These are phyloP conservation scores for Pterostichus madidus DNA, from an alignment of 2,888 invertebrate species.

Conservation along the genomic window DNA sequence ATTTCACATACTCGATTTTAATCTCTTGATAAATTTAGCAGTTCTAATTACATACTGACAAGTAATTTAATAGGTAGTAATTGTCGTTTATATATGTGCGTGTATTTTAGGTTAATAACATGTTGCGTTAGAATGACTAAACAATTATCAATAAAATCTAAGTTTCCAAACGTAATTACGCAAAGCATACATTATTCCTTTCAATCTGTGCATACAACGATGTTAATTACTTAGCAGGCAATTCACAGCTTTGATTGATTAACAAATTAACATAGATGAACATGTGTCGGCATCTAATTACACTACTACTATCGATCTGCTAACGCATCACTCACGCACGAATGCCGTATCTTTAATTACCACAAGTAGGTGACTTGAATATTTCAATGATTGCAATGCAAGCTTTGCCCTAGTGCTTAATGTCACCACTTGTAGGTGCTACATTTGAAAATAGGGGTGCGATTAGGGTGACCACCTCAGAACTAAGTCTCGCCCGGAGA, in stretches of 20 bases:
- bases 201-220: slow-evolving; percentile 13
- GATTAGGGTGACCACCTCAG: too few relatives aligned
- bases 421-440: too few relatives aligned
- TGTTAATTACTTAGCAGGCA: slow-evolving; percentile 56
- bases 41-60: not conserved
- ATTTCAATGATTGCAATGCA: slow-evolving; percentile 12
- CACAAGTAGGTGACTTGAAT: slow-evolving; percentile 37
- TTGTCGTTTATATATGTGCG: not conserved
- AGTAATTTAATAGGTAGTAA: not conserved
- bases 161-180: slow-evolving; percentile 33
- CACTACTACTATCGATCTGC: slow-evolving; percentile 42
- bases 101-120: slow-evolving; percentile 26
- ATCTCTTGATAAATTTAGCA: slow-evolving; percentile 2
- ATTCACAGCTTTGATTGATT: slow-evolving; percentile 58
- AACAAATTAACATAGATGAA: slow-evolving; percentile 61
- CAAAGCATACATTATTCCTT: slow-evolving; percentile 56
- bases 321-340: slow-evolving; percentile 28
- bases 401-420: too few relatives aligned
- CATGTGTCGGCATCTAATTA: slow-evolving; percentile 61
- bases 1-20: not conserved
- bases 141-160: slow-evolving; percentile 52
- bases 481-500: too few relatives aligned
- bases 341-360: slow-evolving; percentile 16
- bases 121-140: not conserved
- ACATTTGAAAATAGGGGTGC: too few relatives aligned